Base-by-base conservation (phyloP, 2,113 vertebrate species). In the Alouatta palliata region DNA sequence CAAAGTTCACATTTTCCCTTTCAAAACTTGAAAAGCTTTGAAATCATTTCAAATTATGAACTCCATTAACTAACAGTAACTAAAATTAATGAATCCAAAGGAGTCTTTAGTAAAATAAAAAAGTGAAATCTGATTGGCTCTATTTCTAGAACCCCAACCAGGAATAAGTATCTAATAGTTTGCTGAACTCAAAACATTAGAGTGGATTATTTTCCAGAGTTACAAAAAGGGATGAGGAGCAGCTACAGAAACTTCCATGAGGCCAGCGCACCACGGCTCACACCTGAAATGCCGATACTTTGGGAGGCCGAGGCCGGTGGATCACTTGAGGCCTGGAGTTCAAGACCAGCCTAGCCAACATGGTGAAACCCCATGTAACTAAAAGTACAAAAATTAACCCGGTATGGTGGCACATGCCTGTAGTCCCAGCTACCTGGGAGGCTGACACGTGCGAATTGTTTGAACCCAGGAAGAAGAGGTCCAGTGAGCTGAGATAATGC, bases 1-100 rank as follows among this genome's bases (percentile, higher is more conserved):
- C 56, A 45, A 96, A 82, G 82, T 93, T 80, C 49, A 68, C 58
- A 92, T 77, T 86, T 93, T 81, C 47, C 81, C 68, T 94, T 93
- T 91, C n/a, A 27, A 94, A 95, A 86, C 30, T 25, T 58, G 35
- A 92, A 87, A 80, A 71, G 82, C 12, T 40, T 91, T 75, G 30
- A 81, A 97, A 90, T 90, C 8, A 83, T 30, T 90, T 68, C 20
- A 49, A 83, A 80, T 68, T 68, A 43, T 49, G 19, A 86, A 94
- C n/a, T 71, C 49, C 45, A 58, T 45, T 91, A 40, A 76, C 21
- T 47, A 68, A 95, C 6, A 96, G 16, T 30, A 89, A 66, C 64
- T 79, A 85, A 76, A 94, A 82, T 43, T 66, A 73, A n/a, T 89
- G 96, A 86, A 86, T 1, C 16, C 2, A 43, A 91, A 54, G 43